A percentile compares a stretch with the other conserved stretches of the same genome.
Conservation (phyloP, 2,888 invertebrate genomes). For the Troilus luridus region DNA sequence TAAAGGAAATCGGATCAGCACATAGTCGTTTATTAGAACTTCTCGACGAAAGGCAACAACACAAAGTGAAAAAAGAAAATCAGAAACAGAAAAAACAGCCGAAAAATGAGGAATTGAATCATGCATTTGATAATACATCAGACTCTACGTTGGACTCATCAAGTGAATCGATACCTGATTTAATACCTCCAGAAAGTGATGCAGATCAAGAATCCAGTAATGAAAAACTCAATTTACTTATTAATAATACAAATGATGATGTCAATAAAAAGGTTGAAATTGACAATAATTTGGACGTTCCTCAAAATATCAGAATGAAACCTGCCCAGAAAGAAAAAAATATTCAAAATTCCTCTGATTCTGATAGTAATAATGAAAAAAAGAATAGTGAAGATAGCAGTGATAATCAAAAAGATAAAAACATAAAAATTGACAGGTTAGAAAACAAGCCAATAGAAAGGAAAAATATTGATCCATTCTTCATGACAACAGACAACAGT, state of each 20-base stretch:
- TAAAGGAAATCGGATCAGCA: neutral
- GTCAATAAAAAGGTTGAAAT: neutral
- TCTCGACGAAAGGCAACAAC: neutral
- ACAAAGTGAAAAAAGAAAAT: constrained; percentile 28
- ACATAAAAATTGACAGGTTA: neutral
- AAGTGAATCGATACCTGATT: neutral
- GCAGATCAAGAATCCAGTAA: neutral
- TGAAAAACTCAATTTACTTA: neutral
- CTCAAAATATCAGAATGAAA: neutral
- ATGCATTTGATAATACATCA: constrained; percentile 5
- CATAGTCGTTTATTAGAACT: constrained; percentile 8
- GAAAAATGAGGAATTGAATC: constrained; percentile 48
- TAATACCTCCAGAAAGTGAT: neutral
- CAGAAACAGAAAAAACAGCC: constrained; percentile 51
- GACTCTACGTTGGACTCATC: neutral
- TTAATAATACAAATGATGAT: neutral
- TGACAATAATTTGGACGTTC: neutral
- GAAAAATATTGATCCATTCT: constrained; percentile 62
- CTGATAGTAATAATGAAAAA: neutral
- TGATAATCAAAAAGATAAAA: neutral
- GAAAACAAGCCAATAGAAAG: neutral
- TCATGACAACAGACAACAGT: constrained; percentile 60
- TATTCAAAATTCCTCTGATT: neutral
- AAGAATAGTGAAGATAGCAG: neutral
- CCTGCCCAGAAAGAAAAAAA: neutral